Evolutionary conservation across 2,797 vertebrate genomes (phyloP).

Genomic region (Gambusia yucatana): DNA sequence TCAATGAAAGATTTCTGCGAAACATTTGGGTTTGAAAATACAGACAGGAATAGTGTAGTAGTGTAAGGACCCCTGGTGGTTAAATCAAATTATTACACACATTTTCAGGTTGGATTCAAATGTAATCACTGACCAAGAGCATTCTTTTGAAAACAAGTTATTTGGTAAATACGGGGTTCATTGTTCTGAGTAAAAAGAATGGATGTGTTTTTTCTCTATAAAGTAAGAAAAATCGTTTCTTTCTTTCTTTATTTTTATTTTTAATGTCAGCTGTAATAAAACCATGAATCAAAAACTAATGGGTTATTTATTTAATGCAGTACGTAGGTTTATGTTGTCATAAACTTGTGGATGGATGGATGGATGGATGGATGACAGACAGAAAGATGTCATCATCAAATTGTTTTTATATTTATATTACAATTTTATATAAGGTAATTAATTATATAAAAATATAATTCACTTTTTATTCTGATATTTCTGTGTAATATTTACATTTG

Average conservation of each 20-base stretch:
- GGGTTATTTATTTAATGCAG: neutral
- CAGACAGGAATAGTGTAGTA: neutral
- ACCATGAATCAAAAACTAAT: neutral
- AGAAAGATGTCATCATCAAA: neutral
- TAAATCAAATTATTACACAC: neutral
- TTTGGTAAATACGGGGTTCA: neutral
- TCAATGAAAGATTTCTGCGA: neutral
- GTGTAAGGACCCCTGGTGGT: constrained; percentile 23
- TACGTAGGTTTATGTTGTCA: neutral
- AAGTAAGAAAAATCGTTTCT: neutral
- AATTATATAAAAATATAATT: neutral
- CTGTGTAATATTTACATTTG: neutral
- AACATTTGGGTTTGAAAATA: neutral
- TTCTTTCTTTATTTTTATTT: neutral
- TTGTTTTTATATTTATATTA: too few relatives aligned
- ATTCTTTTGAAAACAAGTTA: neutral
- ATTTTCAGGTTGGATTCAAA: neutral
- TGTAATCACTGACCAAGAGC: neutral
- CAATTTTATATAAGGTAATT: too few relatives aligned
- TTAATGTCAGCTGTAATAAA: neutral
- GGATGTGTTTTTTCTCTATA: neutral
- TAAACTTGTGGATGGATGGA: too few relatives aligned
- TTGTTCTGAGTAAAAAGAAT: neutral
- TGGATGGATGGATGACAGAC: too few relatives aligned
- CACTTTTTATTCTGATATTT: neutral